phyloP scores from a whole-genome alignment of 2,113 vertebrate genomes.

The Hiodon tergisus region DNA sequence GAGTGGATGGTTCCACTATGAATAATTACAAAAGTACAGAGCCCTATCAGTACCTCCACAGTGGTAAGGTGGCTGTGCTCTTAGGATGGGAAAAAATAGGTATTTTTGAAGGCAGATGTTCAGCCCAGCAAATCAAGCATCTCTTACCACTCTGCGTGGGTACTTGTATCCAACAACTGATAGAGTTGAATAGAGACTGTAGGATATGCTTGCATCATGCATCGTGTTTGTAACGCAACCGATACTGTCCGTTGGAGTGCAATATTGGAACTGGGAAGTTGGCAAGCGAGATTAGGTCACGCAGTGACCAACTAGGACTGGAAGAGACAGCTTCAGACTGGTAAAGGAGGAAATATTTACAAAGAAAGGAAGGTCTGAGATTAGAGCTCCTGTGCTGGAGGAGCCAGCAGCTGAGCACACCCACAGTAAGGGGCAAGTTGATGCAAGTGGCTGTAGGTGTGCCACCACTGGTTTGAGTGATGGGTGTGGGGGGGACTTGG shows the following conservation, averaged over 20 bases:
- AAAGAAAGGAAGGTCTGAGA: not conserved
- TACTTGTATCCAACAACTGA: too few relatives aligned
- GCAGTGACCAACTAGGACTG: constrained; percentile 6
- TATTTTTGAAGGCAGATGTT: too few relatives aligned
- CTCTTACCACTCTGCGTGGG: too few relatives aligned
- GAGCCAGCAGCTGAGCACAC: not conserved
- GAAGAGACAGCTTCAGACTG: not conserved
- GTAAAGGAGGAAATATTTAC: not conserved
- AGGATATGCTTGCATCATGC: too few relatives aligned
- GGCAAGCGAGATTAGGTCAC: not conserved
- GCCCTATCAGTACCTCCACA: too few relatives aligned
- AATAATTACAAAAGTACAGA: too few relatives aligned
- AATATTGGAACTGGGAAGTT: not conserved
- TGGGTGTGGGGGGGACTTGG: not conserved
- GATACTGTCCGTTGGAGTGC: constrained; percentile 4
- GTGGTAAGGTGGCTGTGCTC: too few relatives aligned
- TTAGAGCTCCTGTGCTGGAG: not conserved
- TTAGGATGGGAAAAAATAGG: too few relatives aligned
- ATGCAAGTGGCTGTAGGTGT: not conserved
- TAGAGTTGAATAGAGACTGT: too few relatives aligned
- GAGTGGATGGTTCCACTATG: too few relatives aligned
- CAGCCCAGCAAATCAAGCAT: too few relatives aligned
- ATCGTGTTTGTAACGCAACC: not conserved
- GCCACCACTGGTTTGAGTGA: constrained; percentile 4
- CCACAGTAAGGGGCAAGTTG: constrained; percentile 8